Base-by-base conservation (phyloP, 2,888 invertebrate genomes). In the Amblyteles armatorius region DNA sequence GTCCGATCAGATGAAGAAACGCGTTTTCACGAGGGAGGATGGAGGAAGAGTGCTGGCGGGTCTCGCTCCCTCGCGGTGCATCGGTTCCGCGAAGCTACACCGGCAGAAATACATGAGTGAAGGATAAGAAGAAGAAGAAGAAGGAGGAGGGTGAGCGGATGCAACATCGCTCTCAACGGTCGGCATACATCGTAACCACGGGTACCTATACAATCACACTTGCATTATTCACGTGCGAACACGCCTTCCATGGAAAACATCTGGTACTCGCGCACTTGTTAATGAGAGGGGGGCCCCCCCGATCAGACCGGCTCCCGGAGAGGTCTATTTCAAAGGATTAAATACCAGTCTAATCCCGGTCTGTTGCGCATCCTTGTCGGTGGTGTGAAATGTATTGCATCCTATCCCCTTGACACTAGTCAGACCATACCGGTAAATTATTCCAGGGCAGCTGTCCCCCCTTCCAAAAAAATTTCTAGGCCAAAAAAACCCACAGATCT, bases 291-390 rank as follows among this genome's bases (percentile, higher is more conserved):
- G 72, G 72, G 63, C 76, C 52, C 50, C 13, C 52, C 73, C 74
- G 60, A 83, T 73, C 79, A 60, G 82, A 83, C 74, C 76, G 48
- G 76, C 83, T 83, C 71, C 52, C 50, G 76, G 60, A 63, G 80
- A 76, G 88, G 80, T 88, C 88, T 83, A 89, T 90, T 88, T 90
- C 88, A 87, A 88, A 88, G 89, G 89, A 89, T 89, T 88, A 88
- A 88, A 88, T 79, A 88, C 88, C 87, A 84, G 87, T 87, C 86
- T 88, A 85, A 88, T 87, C 87, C 87, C 80, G 72, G 86, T 69
- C 77, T 82, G 79, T 73, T 71, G 73, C 84, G 65, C 74, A 80
- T 85, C 85, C 48, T 73, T 72, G 77, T 71, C 82, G 40, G 50
- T 60, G 63, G 72, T 73, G 73, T 78, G 74, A 72, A 79, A 82